Evolutionary conservation across 1,140 invertebrate species (phyloP).

Genomic region (Drosophila carrolli): DNA sequence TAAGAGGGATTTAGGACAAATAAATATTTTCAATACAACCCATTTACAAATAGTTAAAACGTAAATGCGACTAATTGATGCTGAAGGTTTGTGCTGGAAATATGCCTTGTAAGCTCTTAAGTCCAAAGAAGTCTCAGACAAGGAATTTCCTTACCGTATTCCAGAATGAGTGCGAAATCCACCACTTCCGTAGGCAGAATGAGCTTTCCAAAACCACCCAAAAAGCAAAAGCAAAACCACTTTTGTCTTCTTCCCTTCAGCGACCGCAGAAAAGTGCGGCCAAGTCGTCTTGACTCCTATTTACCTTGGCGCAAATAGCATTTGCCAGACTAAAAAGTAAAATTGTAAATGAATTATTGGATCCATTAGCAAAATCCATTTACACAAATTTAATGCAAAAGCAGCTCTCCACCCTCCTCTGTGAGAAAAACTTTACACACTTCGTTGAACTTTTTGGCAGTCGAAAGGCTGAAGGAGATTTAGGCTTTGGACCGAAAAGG

Average conservation of each 20-base stretch:
- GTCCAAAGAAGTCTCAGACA: not conserved
- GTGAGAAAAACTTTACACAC: slow-evolving; percentile 72
- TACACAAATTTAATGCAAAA: slow-evolving; percentile 83
- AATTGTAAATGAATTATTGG: slow-evolving; percentile 84
- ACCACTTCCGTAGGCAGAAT: slow-evolving; percentile 7
- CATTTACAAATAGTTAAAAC: not conserved
- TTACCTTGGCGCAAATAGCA: slow-evolving; percentile 76
- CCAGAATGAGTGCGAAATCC: not conserved
- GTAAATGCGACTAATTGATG: not conserved
- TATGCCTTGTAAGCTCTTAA: not conserved
- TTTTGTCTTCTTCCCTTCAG: slow-evolving; percentile 19
- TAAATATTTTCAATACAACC: not conserved
- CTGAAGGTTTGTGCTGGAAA: not conserved
- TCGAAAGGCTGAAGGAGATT: slow-evolving; percentile 14
- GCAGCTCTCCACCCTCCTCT: slow-evolving; percentile 33
- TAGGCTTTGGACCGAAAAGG: slow-evolving; percentile 1
- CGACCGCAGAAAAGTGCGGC: slow-evolving; percentile 63
- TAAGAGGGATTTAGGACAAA: not conserved
- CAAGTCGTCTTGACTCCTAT: slow-evolving; percentile 67
- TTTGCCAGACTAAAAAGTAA: slow-evolving; percentile 75
- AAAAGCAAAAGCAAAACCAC: slow-evolving; percentile 17
- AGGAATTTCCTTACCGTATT: not conserved
- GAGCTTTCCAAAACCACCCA: not conserved
- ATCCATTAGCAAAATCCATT: slow-evolving; percentile 84
- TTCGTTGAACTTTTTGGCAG: slow-evolving; percentile 73